Evolutionary conservation across 2,113 vertebrate genomes (phyloP).

Genomic region (Ictalurus punctatus): DNA sequence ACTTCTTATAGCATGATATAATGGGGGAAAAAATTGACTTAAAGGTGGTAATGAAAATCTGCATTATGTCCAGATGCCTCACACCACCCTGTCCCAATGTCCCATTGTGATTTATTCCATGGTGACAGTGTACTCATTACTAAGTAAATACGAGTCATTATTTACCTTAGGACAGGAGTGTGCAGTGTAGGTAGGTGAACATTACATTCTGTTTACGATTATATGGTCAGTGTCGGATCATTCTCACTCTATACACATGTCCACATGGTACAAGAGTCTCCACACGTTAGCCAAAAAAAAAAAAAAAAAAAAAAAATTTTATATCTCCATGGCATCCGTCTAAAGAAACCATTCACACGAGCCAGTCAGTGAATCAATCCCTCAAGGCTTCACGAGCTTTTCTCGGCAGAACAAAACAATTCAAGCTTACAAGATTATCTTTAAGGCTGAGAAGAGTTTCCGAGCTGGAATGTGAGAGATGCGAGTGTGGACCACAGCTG

Average conservation of each 20-base stretch:
- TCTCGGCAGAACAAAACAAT: conserved; percentile 53
- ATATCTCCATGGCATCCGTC: neutral
- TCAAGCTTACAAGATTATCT: conserved; percentile 48
- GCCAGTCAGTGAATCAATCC: conserved; percentile 42
- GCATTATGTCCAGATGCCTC: too few species aligned
- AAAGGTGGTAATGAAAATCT: neutral
- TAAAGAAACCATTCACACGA: conserved; percentile 35
- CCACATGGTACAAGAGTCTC: neutral
- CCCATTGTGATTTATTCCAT: neutral
- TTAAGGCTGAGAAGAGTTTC: neutral
- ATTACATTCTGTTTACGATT: neutral
- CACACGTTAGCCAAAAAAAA: neutral
- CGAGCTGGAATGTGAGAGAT: neutral
- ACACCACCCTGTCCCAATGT: too few species aligned
- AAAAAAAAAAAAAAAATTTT: conserved; percentile 26
- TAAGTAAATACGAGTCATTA: neutral
- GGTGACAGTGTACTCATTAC: neutral
- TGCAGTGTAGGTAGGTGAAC: neutral
- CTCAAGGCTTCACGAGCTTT: conserved; percentile 50
- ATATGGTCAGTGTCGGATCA: neutral
- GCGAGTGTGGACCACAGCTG: neutral
- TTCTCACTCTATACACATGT: conserved; percentile 34
- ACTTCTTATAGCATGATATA: neutral
- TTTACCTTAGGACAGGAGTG: neutral
- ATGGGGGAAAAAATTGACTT: neutral